phyloP scores from a whole-genome alignment of 2,888 invertebrate species.

The Tubulanus polymorphus region DNA sequence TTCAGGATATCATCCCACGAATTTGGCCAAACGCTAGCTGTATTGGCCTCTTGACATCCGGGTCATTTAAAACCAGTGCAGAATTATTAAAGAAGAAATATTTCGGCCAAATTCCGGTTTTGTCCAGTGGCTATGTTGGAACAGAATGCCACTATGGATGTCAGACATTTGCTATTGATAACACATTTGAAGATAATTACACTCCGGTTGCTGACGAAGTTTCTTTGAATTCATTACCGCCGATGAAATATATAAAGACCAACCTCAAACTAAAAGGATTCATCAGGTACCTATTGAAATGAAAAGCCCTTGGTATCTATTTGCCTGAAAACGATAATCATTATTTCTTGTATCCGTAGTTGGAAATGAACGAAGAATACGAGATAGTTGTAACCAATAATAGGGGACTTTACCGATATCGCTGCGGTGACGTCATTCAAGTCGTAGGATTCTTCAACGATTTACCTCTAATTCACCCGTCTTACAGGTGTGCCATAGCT shows the following conservation, averaged over 20 bases:
- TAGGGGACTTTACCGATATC: slow-evolving; percentile 24
- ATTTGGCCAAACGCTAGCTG: slow-evolving; percentile 21
- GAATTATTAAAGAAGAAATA: too few relatives aligned
- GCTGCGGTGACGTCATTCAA: slow-evolving; percentile 22
- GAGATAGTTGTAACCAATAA: slow-evolving; percentile 15
- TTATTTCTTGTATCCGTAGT: not conserved
- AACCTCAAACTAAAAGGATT: not conserved
- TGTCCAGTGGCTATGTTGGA: too few relatives aligned
- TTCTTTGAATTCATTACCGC: not conserved
- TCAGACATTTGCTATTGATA: too few relatives aligned
- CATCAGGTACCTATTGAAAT: too few relatives aligned
- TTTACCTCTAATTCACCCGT: too few relatives aligned
- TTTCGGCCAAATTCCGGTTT: too few relatives aligned
- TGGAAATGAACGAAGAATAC: not conserved
- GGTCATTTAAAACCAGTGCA: too few relatives aligned
- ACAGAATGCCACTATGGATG: too few relatives aligned
- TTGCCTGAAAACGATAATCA: not conserved
- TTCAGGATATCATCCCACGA: slow-evolving; percentile 16
- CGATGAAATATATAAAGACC: not conserved
- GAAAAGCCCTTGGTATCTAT: not conserved
- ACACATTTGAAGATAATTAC: too few relatives aligned
- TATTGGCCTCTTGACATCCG: too few relatives aligned
- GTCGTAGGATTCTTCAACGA: slow-evolving; percentile 19
- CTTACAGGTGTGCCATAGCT: too few relatives aligned
- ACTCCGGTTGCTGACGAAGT: too few relatives aligned